These are phyloP conservation scores for Nothocercus julius DNA, from an alignment of 2,113 vertebrate genomes.

Conservation along the genomic window DNA sequence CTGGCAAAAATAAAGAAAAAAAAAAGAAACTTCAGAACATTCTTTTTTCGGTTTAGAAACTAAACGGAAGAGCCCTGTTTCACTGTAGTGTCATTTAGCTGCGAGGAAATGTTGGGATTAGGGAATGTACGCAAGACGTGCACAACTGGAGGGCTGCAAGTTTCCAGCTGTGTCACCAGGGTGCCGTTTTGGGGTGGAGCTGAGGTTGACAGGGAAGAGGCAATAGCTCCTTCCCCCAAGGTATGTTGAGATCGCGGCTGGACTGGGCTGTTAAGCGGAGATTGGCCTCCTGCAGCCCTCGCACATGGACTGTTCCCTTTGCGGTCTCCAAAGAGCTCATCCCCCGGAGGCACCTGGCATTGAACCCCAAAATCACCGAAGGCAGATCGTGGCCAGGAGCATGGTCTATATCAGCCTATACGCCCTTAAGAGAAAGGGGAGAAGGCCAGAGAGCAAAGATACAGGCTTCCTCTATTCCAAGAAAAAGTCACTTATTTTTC, in stretches of 20 bases:
- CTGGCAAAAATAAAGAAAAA: neutral
- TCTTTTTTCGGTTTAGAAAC: conserved; percentile 47
- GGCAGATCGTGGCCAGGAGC: neutral
- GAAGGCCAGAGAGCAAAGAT: neutral
- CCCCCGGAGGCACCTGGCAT: neutral
- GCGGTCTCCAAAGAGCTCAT: neutral
- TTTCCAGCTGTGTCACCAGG: neutral
- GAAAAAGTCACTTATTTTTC: neutral
- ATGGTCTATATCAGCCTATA: neutral
- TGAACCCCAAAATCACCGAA: neutral
- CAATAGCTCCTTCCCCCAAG: neutral
- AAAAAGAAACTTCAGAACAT: neutral
- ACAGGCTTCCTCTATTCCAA: neutral
- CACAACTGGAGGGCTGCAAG: neutral
- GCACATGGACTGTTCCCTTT: neutral
- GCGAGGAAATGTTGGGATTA: neutral
- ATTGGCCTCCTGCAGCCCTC: neutral
- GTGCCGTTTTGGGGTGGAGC: neutral
- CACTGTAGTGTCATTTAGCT: conserved; percentile 1
- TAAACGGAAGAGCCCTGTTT: conserved; percentile 20
- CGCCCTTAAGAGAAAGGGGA: neutral
- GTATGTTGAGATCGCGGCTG: neutral
- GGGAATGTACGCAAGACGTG: neutral
- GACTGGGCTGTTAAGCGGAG: neutral
- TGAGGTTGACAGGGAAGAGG: neutral